A percentile compares a stretch with the other conserved stretches of the same genome.
These are phyloP conservation scores for Tyrannus savana DNA, from an alignment of 2,113 vertebrate genomes.

Conservation along the genomic window DNA sequence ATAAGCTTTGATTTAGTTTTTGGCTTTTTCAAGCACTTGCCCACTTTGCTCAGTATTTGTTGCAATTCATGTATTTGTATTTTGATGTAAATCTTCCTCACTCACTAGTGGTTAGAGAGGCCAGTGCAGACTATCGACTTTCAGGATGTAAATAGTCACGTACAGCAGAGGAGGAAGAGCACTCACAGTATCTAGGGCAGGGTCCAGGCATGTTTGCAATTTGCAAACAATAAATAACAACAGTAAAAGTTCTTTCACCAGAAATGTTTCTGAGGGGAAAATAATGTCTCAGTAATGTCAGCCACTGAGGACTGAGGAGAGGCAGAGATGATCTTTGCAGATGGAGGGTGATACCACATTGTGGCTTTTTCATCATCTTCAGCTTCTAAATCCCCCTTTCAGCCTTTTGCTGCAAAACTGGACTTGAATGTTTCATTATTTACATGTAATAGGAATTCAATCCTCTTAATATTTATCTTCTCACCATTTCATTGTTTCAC, in stretches of 20 bases:
- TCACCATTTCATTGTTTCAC: neutral
- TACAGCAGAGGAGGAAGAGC: neutral
- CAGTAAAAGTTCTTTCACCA: neutral
- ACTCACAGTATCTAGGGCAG: neutral
- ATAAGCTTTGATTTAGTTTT: neutral
- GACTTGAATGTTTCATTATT: slow-evolving; percentile 21
- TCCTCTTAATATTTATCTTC: neutral
- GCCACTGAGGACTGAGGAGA: neutral
- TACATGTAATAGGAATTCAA: neutral
- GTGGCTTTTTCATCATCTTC: neutral
- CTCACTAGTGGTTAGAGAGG: neutral
- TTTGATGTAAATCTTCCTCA: neutral
- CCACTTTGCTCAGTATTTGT: neutral
- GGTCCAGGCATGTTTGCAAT: neutral
- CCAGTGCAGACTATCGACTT: neutral
- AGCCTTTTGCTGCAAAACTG: neutral
- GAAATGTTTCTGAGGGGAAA: neutral
- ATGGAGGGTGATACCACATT: neutral
- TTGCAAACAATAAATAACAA: neutral
- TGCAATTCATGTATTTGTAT: neutral
- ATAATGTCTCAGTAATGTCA: neutral
- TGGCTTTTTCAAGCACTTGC: neutral
- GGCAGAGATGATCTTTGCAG: neutral
- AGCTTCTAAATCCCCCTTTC: neutral
- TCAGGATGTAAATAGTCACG: neutral